Evolutionary conservation across 2,113 vertebrate species (phyloP), one percentile per base, ranked within the genome.

Genomic region (Talpa occidentalis): DNA sequence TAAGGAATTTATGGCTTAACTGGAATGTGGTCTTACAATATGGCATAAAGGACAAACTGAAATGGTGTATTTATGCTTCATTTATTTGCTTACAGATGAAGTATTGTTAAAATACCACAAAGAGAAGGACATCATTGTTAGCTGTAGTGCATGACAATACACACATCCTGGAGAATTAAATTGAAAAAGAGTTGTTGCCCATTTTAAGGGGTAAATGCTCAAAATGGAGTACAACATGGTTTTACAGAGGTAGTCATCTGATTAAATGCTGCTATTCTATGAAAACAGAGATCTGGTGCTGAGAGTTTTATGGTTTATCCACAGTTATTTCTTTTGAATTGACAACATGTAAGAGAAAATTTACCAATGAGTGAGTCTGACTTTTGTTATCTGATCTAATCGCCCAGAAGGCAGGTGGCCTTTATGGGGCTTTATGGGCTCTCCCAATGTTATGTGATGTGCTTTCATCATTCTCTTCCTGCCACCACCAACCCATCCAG

Each of bases 261-360:
- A 52, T 67, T 82, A 82, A 86, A 37, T 62, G 40, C 4, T 90
- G 28, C 30, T 81, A 54, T 77, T 84, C 37, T 40, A 11, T 79
- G 28, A 90, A 66, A 72, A 32, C 32, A 56, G 77, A 90, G 73
- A 42, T 73, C 26, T 42, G 3, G 42, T 80, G 30, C 24, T 49
- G 35, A 79, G 16, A 69, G 82, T 84, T 95, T 91, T 49, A n/a
- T 90, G 44, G 84, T 54, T 30, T 28, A 88, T 17, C 40, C 15
- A 59, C 21, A 86, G 52, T 67, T 69, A 90, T 81, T 91, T 94
- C 89, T 37, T 94, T 62, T 80, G 52, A 59, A 54, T 72, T 87
- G 44, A 49, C 94, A 91, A 73, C 28, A 66, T 59, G 5, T 24
- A 60, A 70, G 30, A 21, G 16, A 52, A 72, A 89, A 37, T 88